Evolutionary conservation across 2,888 invertebrate species (phyloP).

Genomic region (Imbricaverruca yamaguchii): DNA sequence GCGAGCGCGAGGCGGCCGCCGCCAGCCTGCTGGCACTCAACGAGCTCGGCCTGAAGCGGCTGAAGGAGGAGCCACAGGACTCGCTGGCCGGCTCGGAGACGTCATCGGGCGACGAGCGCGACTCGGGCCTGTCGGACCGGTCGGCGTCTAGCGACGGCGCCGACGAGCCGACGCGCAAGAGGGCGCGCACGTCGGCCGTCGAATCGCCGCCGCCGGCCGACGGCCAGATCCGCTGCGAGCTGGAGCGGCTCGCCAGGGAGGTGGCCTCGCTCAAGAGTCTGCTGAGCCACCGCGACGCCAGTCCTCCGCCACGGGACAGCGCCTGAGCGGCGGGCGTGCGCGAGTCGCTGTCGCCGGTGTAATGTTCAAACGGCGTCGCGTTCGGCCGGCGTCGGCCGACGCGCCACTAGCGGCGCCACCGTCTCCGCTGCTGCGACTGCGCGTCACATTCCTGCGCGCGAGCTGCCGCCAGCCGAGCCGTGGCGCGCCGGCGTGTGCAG

Average conservation of each 20-base stretch:
- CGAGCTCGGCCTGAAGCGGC: slow-evolving; percentile 52
- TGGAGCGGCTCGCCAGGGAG: slow-evolving; percentile 80
- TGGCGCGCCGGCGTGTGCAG: no score
- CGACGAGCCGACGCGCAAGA: slow-evolving; percentile 26
- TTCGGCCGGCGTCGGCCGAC: neutral
- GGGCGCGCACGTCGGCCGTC: neutral
- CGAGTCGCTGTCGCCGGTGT: no score
- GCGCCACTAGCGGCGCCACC: neutral
- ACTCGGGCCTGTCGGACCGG: slow-evolving; percentile 68
- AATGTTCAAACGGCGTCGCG: no score
- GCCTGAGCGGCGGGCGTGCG: neutral
- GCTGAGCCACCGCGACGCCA: slow-evolving; percentile 34
- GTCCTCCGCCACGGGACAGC: neutral
- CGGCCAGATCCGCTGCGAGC: slow-evolving; percentile 51
- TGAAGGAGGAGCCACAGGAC: slow-evolving; percentile 76
- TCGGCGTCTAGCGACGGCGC: slow-evolving; percentile 29
- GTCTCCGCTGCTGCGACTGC: no score
- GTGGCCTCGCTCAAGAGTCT: slow-evolving; percentile 71
- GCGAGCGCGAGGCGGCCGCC: slow-evolving; percentile 70
- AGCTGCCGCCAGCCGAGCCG: neutral
- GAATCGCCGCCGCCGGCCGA: slow-evolving; percentile 24
- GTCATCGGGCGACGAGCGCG: slow-evolving; percentile 75
- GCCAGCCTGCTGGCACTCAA: slow-evolving; percentile 60
- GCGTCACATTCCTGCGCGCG: no score
- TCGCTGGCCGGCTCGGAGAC: slow-evolving; percentile 61